Percentiles rank a stretch among this genome's conserved stretches.
Conservation (phyloP, 2,797 vertebrate species). For the Typhlichthys eigenmanni region DNA sequence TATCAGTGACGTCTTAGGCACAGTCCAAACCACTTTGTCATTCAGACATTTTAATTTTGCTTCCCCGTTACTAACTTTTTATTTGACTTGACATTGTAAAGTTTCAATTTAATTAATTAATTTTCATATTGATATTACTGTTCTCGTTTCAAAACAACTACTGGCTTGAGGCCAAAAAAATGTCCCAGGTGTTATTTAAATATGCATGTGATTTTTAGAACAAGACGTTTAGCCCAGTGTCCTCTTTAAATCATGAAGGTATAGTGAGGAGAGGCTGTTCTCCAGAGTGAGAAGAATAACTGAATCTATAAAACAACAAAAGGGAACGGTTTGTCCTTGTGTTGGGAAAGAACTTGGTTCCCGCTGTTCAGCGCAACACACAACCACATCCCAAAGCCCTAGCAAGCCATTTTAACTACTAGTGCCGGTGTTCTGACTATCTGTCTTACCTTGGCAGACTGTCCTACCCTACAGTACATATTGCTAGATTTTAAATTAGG, state of each 20-base stretch:
- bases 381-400: not conserved
- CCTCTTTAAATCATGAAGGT: not conserved
- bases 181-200: slow-evolving; percentile 40
- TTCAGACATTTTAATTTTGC: not conserved
- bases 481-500: no score
- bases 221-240: slow-evolving; percentile 31
- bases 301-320: no score
- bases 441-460: no score
- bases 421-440: no score
- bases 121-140: not conserved
- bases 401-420: not conserved
- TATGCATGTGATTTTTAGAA: slow-evolving; percentile 55
- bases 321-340: no score
- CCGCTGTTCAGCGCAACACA: no score
- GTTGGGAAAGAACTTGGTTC: no score
- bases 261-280: not conserved
- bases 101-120: no score
- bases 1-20: no score
- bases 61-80: no score
- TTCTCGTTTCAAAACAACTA: slow-evolving; percentile 13
- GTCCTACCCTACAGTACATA: no score
- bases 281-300: not conserved
- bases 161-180: slow-evolving; percentile 20
- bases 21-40: slow-evolving; percentile 40
- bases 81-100: not conserved